Conservation (phyloP, 2,888 invertebrate genomes). For the Drosophila maculinotata region DNA sequence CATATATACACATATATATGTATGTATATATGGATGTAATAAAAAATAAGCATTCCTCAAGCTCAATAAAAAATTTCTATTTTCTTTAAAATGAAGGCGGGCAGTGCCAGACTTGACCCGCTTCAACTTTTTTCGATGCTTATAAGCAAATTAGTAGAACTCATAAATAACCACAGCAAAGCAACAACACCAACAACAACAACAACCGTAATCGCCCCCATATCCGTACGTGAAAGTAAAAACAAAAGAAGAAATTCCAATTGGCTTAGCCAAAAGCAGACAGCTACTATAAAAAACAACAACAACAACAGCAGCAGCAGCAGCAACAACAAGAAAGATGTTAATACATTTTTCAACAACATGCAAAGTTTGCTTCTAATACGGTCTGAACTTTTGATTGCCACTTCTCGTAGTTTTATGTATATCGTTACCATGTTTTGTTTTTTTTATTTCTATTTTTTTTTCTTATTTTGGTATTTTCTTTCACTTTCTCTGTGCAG, state of each 20-base stretch:
- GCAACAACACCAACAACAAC: conserved; percentile 11
- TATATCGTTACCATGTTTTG: conserved; percentile 37
- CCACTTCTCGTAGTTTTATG: conserved; percentile 59
- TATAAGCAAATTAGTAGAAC: conserved; percentile 70
- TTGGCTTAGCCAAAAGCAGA: conserved; percentile 48
- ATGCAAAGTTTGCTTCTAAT: conserved; percentile 79
- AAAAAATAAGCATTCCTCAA: conserved; percentile 22
- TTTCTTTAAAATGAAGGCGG: conserved; percentile 37
- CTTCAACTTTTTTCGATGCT: conserved; percentile 53
- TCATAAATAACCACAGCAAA: conserved; percentile 63
- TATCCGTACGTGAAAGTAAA: conserved; percentile 72
- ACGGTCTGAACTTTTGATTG: conserved; percentile 74
- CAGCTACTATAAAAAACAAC: conserved; percentile 7
- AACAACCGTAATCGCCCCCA: conserved; percentile 53
- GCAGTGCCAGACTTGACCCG: conserved; percentile 59
- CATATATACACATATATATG: not conserved
- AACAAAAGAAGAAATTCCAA: conserved; percentile 72
- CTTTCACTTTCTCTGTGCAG: conserved; percentile 80
- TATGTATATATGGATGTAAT: not conserved
- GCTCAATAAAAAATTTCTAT: conserved; percentile 58
- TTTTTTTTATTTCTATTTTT: conserved; percentile 16
- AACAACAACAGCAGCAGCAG: conserved; percentile 18
- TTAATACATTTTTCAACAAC: conserved; percentile 61
- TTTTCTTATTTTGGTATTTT: conserved; percentile 60
- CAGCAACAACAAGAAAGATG: conserved; percentile 45